Evolutionary conservation across 2,888 invertebrate species (phyloP).

Genomic region (Philopedon plagiatum): DNA sequence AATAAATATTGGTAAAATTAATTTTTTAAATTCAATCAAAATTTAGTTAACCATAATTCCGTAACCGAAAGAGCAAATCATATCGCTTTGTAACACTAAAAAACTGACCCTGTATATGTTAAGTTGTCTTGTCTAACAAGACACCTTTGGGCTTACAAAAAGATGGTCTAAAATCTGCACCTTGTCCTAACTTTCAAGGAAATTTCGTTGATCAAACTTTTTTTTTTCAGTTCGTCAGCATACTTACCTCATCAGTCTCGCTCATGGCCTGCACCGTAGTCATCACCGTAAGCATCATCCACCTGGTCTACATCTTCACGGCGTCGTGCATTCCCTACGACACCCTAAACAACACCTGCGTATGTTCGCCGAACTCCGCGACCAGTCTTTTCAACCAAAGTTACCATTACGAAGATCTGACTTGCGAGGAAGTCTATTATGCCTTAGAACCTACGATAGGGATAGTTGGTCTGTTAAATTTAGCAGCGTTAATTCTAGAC

Average conservation of each 20-base stretch:
- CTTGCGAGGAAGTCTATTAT: slow-evolving; percentile 68
- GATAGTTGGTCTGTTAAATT: slow-evolving; percentile 64
- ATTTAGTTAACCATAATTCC: no score
- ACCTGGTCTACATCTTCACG: slow-evolving; percentile 65
- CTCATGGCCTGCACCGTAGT: slow-evolving; percentile 66
- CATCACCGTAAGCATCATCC: slow-evolving; percentile 65
- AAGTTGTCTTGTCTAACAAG: no score
- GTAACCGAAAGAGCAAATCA: no score
- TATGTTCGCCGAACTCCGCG: slow-evolving; percentile 61
- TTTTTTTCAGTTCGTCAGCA: slow-evolving; percentile 66
- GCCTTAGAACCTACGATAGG: slow-evolving; percentile 66
- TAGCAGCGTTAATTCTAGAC: slow-evolving; percentile 65
- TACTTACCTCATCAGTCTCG: slow-evolving; percentile 65
- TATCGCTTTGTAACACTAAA: no score
- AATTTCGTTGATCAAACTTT: slow-evolving; percentile 13
- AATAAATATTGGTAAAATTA: no score
- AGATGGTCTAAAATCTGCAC: no score
- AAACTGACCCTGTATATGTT: no score
- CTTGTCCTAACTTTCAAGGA: background rate
- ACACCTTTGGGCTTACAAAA: no score
- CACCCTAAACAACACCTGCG: slow-evolving; percentile 66
- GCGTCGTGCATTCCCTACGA: slow-evolving; percentile 66
- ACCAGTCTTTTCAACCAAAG: slow-evolving; percentile 43
- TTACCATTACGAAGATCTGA: slow-evolving; percentile 69
- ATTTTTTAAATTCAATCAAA: no score